A percentile compares a stretch with the other conserved stretches of the same genome.
Evolutionary conservation across 2,113 vertebrate species (phyloP).

Genomic region (pig (Sus scrofa)): DNA sequence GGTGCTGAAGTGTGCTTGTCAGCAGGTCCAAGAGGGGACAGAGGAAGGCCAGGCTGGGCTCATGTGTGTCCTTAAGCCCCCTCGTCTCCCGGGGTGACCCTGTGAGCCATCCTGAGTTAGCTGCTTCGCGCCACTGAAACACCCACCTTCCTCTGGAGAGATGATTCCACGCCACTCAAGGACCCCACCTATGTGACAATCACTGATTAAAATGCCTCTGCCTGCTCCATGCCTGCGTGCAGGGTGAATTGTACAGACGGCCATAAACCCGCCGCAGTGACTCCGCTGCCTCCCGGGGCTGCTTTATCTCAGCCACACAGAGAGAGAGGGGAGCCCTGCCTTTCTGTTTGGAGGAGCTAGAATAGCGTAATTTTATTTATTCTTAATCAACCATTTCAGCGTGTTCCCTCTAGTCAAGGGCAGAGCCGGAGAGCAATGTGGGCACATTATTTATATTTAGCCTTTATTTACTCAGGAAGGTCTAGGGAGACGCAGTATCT

Average conservation of each 20-base stretch:
- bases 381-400: constrained; percentile 85
- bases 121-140: constrained; percentile 61
- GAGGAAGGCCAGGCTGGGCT: background rate
- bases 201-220: constrained; percentile 80
- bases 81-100: constrained; percentile 65
- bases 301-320: constrained; percentile 63
- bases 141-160: constrained; percentile 80
- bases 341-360: constrained; percentile 45
- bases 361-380: constrained; percentile 85
- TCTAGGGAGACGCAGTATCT: constrained; percentile 81
- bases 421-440: background rate
- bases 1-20: background rate
- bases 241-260: constrained; percentile 77
- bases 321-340: constrained; percentile 61
- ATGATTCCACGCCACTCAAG: constrained; percentile 77
- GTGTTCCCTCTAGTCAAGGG: constrained; percentile 83
- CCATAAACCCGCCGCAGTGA: constrained; percentile 73
- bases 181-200: constrained; percentile 78
- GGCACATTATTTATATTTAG: constrained; percentile 83
- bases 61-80: background rate
- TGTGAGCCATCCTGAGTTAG: constrained; percentile 47
- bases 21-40: background rate
- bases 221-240: constrained; percentile 76
- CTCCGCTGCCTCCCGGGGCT: constrained; percentile 43
- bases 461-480: constrained; percentile 77